Conservation (phyloP, 2,888 invertebrate species). For the Melanotus villosus region DNA sequence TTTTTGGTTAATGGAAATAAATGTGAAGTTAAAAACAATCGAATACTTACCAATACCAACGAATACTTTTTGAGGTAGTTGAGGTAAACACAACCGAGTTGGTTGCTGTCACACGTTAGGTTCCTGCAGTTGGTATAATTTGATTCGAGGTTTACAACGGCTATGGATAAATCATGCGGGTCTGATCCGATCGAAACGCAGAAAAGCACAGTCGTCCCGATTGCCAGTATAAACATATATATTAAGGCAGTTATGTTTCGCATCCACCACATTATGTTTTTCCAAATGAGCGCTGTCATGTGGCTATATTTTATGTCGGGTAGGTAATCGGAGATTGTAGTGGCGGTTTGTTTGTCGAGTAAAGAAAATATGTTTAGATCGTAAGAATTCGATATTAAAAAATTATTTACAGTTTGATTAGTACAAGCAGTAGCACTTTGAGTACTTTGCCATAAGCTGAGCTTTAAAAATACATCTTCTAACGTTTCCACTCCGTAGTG, state of each 20-base stretch:
- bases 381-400: conserved; percentile 68
- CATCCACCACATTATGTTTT: conserved; percentile 90
- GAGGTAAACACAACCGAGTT: too few species aligned
- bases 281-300: conserved; percentile 89
- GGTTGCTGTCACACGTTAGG: too few species aligned
- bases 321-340: conserved; percentile 57
- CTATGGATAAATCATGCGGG: too few species aligned
- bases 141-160: too few species aligned
- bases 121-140: too few species aligned
- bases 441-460: conserved; percentile 84
- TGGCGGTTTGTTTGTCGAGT: background rate
- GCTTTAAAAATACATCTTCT: conserved; percentile 86
- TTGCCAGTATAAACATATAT: conserved; percentile 89
- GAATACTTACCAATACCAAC: too few species aligned
- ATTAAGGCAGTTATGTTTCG: conserved; percentile 86
- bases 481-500: conserved; percentile 82
- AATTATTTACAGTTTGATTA: conserved; percentile 74
- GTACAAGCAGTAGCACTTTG: background rate
- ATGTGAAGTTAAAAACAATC: too few species aligned
- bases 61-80: too few species aligned
- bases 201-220: conserved; percentile 89
- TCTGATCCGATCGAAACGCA: conserved; percentile 70
- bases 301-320: conserved; percentile 45
- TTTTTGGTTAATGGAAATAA: too few species aligned
- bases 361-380: background rate